Evolutionary conservation across 2,888 invertebrate genomes (phyloP), one percentile per base, ranked within the genome.

Genomic region (Calameuta pallipes): DNA sequence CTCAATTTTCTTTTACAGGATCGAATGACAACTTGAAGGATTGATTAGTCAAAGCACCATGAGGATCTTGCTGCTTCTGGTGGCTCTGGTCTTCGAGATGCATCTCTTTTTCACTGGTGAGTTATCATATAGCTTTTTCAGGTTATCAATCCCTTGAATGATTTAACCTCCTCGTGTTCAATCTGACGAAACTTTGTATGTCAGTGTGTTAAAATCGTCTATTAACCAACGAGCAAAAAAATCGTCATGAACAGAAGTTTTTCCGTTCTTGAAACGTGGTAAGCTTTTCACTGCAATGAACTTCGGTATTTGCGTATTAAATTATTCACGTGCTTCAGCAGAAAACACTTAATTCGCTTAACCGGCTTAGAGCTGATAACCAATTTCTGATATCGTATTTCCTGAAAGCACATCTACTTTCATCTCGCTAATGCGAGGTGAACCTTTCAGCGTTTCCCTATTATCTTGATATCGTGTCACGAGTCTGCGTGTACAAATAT

Each of bases 321-420:
- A 41, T 41, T 41, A 23, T 84, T 88, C 83, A 85, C 85, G 79
- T 83, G 86, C 83, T 84, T 73, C 80, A 82, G 79, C 80, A 81
- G 82, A 87, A 89, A 89, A 88, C 87, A 88, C 87, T 89, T 88
- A 86, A 89, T 89, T 85, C 84, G 80, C 75, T 82, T 79, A 83
- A 80, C 33, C 79, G 77, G 82, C 78, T 80, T 82, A 85, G 85
- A 82, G 82, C 83, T 83, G 87, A 87, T 86, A 86, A 86, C 87
- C 87, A 89, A 90, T 90, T 88, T 90, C 89, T 89, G 86, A 84
- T 85, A 88, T 90, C 88, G 86, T 85, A 84, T 83, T 84, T 76
- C 80, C 69, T 76, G 78, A 83, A 83, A 84, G 82, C 80, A 75
- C 78, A 73, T 73, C 80, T 86, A 86, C 81, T 86, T 87, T 85